phyloP scores from a whole-genome alignment of 30 jellyfish, hydroid and myxozoan species.

The Mastigias papua region DNA sequence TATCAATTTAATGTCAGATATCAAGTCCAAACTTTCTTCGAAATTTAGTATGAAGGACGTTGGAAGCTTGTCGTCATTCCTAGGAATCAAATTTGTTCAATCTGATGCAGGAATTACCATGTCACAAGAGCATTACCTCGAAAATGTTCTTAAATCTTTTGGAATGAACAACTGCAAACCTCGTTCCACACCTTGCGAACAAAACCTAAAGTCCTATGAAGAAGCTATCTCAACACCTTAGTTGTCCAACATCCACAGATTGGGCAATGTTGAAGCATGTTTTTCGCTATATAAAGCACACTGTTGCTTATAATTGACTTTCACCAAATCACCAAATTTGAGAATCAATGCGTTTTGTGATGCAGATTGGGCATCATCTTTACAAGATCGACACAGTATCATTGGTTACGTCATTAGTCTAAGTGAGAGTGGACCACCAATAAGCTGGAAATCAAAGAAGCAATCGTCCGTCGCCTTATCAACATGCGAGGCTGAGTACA shows the following conservation, averaged over 20 bases:
- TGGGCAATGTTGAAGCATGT: neutral
- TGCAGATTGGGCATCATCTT: constrained; percentile 77
- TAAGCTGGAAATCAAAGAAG: constrained; percentile 35
- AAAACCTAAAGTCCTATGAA: constrained; percentile 5
- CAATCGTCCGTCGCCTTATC: constrained; percentile 31
- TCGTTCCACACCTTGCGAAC: constrained; percentile 52
- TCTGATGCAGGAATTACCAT: constrained; percentile 22
- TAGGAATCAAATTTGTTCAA: constrained; percentile 47
- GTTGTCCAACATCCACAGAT: constrained; percentile 6
- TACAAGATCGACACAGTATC: constrained; percentile 55
- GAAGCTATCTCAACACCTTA: constrained; percentile 41
- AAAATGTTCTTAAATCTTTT: constrained; percentile 11
- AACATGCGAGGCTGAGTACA: constrained; percentile 46
- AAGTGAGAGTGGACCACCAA: constrained; percentile 21
- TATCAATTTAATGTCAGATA: neutral
- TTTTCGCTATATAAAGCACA: constrained; percentile 53
- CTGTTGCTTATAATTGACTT: constrained; percentile 24
- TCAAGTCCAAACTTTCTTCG: constrained; percentile 11
- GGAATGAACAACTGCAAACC: constrained; percentile 53
- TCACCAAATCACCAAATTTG: constrained; percentile 6
- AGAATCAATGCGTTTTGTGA: constrained; percentile 43
- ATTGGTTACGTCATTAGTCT: constrained; percentile 58
- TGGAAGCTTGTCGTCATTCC: constrained; percentile 68
- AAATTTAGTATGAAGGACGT: constrained; percentile 70
- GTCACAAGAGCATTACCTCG: constrained; percentile 37